Percentiles rank a stretch among this genome's conserved stretches.
Conservation (phyloP, 2,113 vertebrate genomes). For the Larimichthys polyactis region DNA sequence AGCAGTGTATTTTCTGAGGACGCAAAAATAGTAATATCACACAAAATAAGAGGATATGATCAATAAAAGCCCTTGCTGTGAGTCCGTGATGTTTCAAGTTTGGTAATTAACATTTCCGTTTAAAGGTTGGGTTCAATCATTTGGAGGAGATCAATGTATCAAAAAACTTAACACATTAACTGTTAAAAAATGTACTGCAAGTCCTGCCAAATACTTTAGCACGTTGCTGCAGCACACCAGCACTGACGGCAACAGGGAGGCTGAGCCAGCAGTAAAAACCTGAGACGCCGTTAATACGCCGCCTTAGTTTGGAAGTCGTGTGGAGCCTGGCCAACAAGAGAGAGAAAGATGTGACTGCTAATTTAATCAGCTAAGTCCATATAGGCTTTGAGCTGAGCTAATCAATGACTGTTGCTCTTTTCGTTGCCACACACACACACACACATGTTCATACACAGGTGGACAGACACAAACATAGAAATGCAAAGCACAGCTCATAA, state of each 20-base stretch:
- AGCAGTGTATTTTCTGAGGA: conserved; percentile 49
- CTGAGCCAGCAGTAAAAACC: conserved; percentile 37
- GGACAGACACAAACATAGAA: neutral
- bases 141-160: neutral
- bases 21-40: conserved; percentile 29
- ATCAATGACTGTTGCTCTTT: conserved; percentile 42
- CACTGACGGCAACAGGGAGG: conserved; percentile 21
- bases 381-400: conserved; percentile 73
- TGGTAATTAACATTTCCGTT: conserved; percentile 13
- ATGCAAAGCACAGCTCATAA: neutral
- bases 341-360: conserved; percentile 59
- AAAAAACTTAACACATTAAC: neutral
- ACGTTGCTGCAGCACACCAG: conserved; percentile 21
- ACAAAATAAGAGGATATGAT: conserved; percentile 37
- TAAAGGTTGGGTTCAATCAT: neutral
- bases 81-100: conserved; percentile 14
- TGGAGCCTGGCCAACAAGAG: conserved; percentile 60
- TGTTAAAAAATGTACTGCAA: conserved; percentile 18
- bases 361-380: conserved; percentile 80
- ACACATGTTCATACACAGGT: neutral
- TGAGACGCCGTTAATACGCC: conserved; percentile 68
- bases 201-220: conserved; percentile 61
- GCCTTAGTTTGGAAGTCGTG: conserved; percentile 60
- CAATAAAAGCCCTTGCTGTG: conserved; percentile 24
- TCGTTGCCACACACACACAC: conserved; percentile 12